Evolutionary conservation across 2,797 vertebrate genomes (phyloP).

Genomic region (Sebastes dallii): DNA sequence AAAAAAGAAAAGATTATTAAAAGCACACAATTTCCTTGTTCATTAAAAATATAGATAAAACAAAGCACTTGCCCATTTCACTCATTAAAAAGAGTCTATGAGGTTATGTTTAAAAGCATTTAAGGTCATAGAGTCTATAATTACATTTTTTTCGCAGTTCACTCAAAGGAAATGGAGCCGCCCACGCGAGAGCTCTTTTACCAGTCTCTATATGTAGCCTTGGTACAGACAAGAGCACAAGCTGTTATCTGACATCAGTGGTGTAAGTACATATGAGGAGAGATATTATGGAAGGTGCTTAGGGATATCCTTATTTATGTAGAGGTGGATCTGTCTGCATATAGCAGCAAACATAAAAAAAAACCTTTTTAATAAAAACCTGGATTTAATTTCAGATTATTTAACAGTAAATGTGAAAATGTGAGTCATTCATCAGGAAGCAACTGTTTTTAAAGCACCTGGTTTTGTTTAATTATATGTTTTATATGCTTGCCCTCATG

Average conservation of each 20-base stretch:
- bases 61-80: not conserved
- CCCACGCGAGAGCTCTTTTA: not conserved
- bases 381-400: not conserved
- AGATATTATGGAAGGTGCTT: not conserved
- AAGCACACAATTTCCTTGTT: not conserved
- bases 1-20: not conserved
- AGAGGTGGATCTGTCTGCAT: not conserved
- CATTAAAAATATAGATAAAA: not conserved
- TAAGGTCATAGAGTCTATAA: not conserved
- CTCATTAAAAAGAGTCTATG: not conserved
- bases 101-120: slow-evolving; percentile 13
- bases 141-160: not conserved
- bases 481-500: not conserved
- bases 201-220: not conserved
- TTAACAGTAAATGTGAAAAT: not conserved
- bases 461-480: not conserved
- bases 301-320: not conserved
- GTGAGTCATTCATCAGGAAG: not conserved
- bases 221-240: not conserved
- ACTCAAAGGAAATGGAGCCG: not conserved
- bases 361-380: not conserved
- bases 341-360: not conserved
- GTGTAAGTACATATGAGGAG: not conserved
- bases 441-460: not conserved
- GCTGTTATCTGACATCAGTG: not conserved